Evolutionary conservation across 2,797 vertebrate species (phyloP).

Genomic region (Cyprinella venusta): DNA sequence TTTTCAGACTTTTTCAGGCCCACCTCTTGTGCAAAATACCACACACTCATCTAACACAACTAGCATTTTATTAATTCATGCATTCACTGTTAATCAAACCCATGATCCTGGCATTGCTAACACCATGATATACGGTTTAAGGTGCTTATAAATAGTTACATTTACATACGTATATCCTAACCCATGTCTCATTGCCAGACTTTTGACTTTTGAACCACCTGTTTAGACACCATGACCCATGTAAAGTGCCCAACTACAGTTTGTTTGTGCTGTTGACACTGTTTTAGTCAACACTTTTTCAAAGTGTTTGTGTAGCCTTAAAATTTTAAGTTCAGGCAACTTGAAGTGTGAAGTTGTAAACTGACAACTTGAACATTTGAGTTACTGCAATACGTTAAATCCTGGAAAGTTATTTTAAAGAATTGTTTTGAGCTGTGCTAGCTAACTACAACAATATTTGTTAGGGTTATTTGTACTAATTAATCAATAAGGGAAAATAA

Average conservation of each 20-base stretch:
- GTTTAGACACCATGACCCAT: neutral
- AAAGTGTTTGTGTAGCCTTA: too few relatives aligned
- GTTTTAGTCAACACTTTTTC: neutral
- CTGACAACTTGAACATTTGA: neutral
- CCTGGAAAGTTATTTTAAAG: neutral
- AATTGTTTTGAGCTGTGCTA: neutral
- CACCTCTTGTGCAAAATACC: neutral
- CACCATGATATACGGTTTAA: neutral
- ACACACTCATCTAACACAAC: neutral
- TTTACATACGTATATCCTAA: neutral
- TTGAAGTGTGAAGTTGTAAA: neutral
- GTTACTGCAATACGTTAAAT: neutral
- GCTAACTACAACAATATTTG: too few relatives aligned
- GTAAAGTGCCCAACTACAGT: neutral
- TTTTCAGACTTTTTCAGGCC: neutral
- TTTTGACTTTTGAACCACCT: neutral
- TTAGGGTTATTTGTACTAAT: too few relatives aligned
- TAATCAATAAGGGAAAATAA: too few relatives aligned
- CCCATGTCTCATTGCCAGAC: neutral
- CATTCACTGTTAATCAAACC: neutral
- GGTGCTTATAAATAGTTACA: neutral
- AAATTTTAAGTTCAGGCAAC: neutral
- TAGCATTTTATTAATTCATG: neutral
- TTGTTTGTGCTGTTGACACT: neutral
- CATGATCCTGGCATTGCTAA: neutral